Evolutionary conservation across 1,140 invertebrate genomes (phyloP).

Genomic region (Armadillidium nasatum): DNA sequence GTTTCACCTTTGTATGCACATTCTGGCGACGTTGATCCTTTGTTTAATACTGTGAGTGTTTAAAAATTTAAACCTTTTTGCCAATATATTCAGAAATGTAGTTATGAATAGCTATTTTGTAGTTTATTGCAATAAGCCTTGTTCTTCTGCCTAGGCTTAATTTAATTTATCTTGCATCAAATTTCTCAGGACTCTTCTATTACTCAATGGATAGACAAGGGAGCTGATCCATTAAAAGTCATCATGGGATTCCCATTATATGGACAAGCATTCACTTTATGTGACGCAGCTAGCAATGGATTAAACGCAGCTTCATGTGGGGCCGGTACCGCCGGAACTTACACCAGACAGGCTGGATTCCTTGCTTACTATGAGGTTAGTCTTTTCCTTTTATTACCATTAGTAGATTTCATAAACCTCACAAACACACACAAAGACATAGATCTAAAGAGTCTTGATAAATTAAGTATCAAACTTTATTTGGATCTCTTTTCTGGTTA

Average conservation of each 20-base stretch:
- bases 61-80: too few species aligned
- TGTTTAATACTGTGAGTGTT: constrained; percentile 51
- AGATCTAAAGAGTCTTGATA: too few species aligned
- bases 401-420: too few species aligned
- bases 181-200: constrained; percentile 57
- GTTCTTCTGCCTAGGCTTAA: too few species aligned
- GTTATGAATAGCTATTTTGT: too few species aligned
- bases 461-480: too few species aligned
- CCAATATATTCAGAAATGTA: too few species aligned
- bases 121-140: too few species aligned
- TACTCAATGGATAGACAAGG: constrained; percentile 60
- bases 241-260: constrained; percentile 63
- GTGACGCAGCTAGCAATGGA: constrained; percentile 51
- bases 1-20: constrained; percentile 74
- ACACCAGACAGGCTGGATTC: constrained; percentile 72
- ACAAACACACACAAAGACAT: too few species aligned
- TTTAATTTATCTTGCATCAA: too few species aligned
- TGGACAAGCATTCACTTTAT: constrained; percentile 61
- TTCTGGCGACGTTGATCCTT: constrained; percentile 62
- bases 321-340: constrained; percentile 64
- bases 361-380: constrained; percentile 79
- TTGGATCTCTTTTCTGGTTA: too few species aligned
- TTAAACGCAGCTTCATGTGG: constrained; percentile 58
- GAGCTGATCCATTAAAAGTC: constrained; percentile 58
- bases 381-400: too few species aligned